Evolutionary conservation across 2,888 invertebrate species (phyloP).

Genomic region (Eudasyphora cyanicolor): DNA sequence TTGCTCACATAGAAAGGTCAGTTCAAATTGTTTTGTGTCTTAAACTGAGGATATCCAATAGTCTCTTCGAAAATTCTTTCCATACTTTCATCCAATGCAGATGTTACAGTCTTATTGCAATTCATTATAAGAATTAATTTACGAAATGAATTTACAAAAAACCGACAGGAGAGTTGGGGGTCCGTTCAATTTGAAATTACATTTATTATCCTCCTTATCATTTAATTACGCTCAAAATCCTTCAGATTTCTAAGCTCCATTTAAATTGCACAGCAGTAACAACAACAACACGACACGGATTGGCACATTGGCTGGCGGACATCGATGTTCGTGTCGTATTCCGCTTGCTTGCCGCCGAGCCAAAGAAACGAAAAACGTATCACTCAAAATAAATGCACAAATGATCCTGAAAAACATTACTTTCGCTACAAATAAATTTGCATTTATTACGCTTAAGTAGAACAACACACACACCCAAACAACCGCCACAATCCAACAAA

Average conservation of each 20-base stretch:
- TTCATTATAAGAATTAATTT: background rate
- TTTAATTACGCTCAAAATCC: conserved; percentile 54
- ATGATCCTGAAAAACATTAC: conserved; percentile 59
- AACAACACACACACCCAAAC: conserved; percentile 27
- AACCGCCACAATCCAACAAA: background rate
- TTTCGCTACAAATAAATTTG: conserved; percentile 60
- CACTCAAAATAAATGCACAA: conserved; percentile 56
- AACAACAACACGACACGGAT: too few species aligned
- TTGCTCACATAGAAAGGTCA: too few species aligned
- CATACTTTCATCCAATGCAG: background rate
- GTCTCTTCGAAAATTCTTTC: too few species aligned
- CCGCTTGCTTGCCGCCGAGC: background rate
- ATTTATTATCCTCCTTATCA: conserved; percentile 42
- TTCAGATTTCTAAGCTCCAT: conserved; percentile 13
- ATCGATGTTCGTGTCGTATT: background rate
- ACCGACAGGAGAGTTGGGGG: too few species aligned
- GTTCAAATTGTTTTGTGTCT: too few species aligned
- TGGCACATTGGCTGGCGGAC: too few species aligned
- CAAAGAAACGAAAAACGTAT: conserved; percentile 45
- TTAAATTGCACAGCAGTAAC: background rate
- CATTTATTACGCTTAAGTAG: conserved; percentile 55
- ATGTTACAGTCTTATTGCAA: background rate
- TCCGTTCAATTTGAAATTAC: conserved; percentile 50
- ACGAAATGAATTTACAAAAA: background rate
- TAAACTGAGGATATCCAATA: too few species aligned